Evolutionary conservation across 2,113 vertebrate genomes (phyloP), one percentile per base, ranked within the genome.

Genomic region (Trinectes maculatus): DNA sequence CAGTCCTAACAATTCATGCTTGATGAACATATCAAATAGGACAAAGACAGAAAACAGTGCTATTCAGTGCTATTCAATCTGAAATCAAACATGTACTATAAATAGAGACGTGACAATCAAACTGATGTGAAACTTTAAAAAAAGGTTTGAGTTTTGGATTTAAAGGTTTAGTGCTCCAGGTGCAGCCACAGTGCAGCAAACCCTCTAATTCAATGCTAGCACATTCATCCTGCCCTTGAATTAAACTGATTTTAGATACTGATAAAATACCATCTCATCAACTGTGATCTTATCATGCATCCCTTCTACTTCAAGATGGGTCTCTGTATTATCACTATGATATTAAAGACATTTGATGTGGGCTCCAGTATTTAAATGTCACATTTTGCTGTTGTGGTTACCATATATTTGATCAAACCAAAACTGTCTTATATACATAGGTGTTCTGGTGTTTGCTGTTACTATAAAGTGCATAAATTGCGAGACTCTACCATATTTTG

Each of bases 271-370:
- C 49, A 56, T 85, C 71, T 71, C 40, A 58, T 71, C 58, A 51
- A 52, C 46, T 72, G 51, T 29, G 80, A 82, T 77, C 64, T 77
- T 84, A 89, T 87, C 80, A 63, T 69, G 64, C 31, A 67, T 71
- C 51, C 29, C 48, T 79, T 85, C 52, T 43, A 66, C 74, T 74
- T 87, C 58, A 85, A 83, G 79, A 88, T 74, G 40, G 63, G 71
- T 83, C 68, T 69, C 61, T 57, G 56, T 64, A 74, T 67, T 66
- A 59, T 68, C 57, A 39, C 78, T 59, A 42, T 70, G 77, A 78
- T 80, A 74, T 85, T 70, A 62, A 79, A 85, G 34, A 58, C 31
- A 55, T 82, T 77, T 84, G 83, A 89, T 84, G 76, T 80, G 37
- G 25, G 63, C 55, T 63, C 59, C 31, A 3, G n/a, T 48, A 70